phyloP scores from a whole-genome alignment of 2,113 vertebrate species.

The Tor tambroides region DNA sequence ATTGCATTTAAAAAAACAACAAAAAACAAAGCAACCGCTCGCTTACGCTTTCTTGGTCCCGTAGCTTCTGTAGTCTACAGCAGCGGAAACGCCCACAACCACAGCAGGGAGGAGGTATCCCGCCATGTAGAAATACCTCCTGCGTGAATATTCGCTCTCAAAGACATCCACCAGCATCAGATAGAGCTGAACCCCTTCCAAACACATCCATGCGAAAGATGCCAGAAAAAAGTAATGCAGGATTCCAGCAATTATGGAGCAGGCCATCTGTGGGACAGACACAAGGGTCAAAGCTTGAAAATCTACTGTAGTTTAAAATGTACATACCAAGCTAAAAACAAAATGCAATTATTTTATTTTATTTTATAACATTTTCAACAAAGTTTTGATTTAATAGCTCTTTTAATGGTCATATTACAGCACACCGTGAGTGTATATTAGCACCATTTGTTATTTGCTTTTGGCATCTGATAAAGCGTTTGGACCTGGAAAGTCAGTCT shows the following conservation, averaged over 20 bases:
- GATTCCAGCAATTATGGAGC: conserved; percentile 94
- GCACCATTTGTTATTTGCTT: background rate
- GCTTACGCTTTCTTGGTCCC: conserved; percentile 95
- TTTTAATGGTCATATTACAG: no score
- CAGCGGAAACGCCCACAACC: conserved; percentile 95
- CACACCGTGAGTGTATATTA: background rate
- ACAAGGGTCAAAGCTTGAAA: conserved; percentile 11
- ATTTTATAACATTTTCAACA: no score
- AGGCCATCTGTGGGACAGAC: conserved; percentile 83
- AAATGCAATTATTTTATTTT: no score
- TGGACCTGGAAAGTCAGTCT: background rate
- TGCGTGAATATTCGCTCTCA: conserved; percentile 98
- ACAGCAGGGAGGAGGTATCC: conserved; percentile 97
- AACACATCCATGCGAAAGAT: conserved; percentile 98
- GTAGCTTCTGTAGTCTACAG: conserved; percentile 96
- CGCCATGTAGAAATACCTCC: conserved; percentile 96
- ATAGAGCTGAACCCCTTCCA: conserved; percentile 98
- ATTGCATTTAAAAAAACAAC: background rate
- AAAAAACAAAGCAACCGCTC: background rate
- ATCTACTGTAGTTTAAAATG: background rate
- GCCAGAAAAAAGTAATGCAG: conserved; percentile 99
- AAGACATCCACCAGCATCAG: conserved; percentile 99
- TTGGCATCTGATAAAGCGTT: background rate
- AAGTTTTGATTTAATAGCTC: no score
- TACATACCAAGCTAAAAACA: no score